phyloP scores from a whole-genome alignment of 1,140 invertebrate genomes.

The Hermatobates lingyangjiaoensis region DNA sequence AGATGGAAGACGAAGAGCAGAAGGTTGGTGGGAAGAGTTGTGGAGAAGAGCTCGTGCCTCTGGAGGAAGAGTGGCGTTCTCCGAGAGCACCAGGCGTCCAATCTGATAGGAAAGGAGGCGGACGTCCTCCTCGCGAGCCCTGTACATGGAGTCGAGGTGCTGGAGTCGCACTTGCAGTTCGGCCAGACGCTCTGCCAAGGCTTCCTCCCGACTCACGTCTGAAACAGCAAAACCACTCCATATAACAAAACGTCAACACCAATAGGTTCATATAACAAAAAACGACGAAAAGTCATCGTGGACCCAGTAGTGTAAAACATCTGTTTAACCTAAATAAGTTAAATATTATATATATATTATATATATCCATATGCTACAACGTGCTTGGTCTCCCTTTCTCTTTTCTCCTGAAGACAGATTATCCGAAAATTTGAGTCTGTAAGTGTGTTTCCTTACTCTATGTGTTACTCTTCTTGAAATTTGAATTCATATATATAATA shows the following conservation, averaged over 20 bases:
- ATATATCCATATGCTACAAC: too few relatives aligned
- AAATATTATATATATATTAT: too few relatives aligned
- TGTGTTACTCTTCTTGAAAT: too few relatives aligned
- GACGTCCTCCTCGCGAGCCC: slow-evolving; percentile 47
- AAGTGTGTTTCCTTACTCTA: too few relatives aligned
- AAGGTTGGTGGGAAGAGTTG: slow-evolving; percentile 23
- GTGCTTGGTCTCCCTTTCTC: too few relatives aligned
- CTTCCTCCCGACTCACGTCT: slow-evolving; percentile 39
- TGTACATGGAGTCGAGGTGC: slow-evolving; percentile 49
- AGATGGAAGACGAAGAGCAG: slow-evolving; percentile 42
- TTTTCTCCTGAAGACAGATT: too few relatives aligned
- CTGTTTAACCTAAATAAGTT: too few relatives aligned
- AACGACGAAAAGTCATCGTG: too few relatives aligned
- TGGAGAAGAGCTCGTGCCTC: slow-evolving; percentile 14
- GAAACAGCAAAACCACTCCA: slow-evolving; percentile 18
- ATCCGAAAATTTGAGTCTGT: too few relatives aligned
- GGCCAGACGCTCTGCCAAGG: slow-evolving; percentile 42
- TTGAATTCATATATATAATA: too few relatives aligned
- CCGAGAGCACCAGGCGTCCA: slow-evolving; percentile 22
- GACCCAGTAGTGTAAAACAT: too few relatives aligned
- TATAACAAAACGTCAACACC: background rate
- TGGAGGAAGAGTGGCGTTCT: slow-evolving; percentile 1
- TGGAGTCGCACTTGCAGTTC: slow-evolving; percentile 48
- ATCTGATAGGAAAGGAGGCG: slow-evolving; percentile 39
- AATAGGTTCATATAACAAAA: too few relatives aligned